A percentile compares a stretch with the other conserved stretches of the same genome.
These are phyloP conservation scores for Operophtera brumata DNA, from an alignment of 2,888 invertebrate species.

Conservation along the genomic window DNA sequence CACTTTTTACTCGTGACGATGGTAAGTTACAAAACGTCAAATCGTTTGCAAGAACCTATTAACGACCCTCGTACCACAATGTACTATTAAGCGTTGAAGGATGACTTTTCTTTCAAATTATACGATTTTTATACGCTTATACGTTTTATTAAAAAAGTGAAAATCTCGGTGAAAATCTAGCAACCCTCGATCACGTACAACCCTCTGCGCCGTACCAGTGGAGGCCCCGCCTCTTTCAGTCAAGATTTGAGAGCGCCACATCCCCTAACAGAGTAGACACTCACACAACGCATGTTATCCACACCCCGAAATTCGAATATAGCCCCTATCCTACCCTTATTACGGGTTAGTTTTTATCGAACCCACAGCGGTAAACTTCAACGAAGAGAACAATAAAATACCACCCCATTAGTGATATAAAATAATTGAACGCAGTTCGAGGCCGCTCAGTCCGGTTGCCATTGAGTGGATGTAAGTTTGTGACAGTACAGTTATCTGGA, in stretches of 20 bases:
- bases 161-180: too few relatives aligned
- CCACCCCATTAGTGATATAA: constrained; percentile 61
- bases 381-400: constrained; percentile 36
- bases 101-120: too few relatives aligned
- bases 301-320: constrained; percentile 30
- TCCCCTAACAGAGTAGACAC: constrained; percentile 39
- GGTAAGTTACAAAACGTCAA: too few relatives aligned
- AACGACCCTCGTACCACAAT: too few relatives aligned
- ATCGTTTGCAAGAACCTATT: too few relatives aligned
- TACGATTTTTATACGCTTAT: too few relatives aligned
- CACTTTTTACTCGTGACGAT: too few relatives aligned
- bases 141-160: too few relatives aligned
- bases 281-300: constrained; percentile 30
- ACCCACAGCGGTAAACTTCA: constrained; percentile 9
- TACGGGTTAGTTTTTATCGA: constrained; percentile 27
- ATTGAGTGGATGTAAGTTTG: constrained; percentile 33
- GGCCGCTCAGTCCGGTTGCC: constrained; percentile 46
- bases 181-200: constrained; percentile 1
- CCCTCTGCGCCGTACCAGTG: constrained; percentile 19
- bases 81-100: too few relatives aligned
- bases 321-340: constrained; percentile 36
- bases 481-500: constrained; percentile 21
- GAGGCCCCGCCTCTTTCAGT: constrained; percentile 52
- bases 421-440: constrained; percentile 45
- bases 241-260: constrained; percentile 56